phyloP scores from a whole-genome alignment of 2,797 vertebrate genomes.

The Bufotes viridis region DNA sequence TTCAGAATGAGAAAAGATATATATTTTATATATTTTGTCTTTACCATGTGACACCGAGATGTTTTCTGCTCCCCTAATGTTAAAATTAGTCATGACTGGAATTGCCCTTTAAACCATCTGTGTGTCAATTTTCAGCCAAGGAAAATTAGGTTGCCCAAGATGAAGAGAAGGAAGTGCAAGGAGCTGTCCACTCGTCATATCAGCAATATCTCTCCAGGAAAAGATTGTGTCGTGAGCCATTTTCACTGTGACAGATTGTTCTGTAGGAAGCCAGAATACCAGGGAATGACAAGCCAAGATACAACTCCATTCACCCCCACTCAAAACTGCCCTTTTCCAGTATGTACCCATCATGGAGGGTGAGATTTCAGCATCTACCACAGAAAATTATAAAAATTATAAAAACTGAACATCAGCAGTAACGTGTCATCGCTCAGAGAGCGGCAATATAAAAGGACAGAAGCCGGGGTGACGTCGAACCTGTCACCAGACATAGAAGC shows the following conservation, averaged over 20 bases:
- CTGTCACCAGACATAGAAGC: background rate
- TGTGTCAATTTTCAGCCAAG: background rate
- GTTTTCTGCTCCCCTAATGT: background rate
- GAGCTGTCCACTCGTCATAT: background rate
- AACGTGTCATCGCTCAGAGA: background rate
- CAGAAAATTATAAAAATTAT: background rate
- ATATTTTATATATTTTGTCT: no score
- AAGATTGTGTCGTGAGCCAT: background rate
- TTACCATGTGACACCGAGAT: background rate
- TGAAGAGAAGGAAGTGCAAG: background rate
- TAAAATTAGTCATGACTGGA: background rate
- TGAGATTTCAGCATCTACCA: background rate
- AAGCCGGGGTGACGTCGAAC: no score
- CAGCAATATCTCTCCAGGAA: constrained; percentile 1
- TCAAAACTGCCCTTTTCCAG: constrained; percentile 6
- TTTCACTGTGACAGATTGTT: constrained; percentile 10
- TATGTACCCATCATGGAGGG: background rate
- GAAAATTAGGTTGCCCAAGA: background rate
- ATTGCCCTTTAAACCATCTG: constrained; percentile 24
- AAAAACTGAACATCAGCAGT: background rate
- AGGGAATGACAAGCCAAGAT: background rate
- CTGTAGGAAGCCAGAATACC: background rate
- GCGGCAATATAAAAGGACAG: background rate
- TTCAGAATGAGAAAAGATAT: no score
- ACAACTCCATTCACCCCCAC: background rate